These are phyloP conservation scores for Koerneria pararmatus DNA, from an alignment of 2,888 invertebrate genomes.

Conservation along the genomic window DNA sequence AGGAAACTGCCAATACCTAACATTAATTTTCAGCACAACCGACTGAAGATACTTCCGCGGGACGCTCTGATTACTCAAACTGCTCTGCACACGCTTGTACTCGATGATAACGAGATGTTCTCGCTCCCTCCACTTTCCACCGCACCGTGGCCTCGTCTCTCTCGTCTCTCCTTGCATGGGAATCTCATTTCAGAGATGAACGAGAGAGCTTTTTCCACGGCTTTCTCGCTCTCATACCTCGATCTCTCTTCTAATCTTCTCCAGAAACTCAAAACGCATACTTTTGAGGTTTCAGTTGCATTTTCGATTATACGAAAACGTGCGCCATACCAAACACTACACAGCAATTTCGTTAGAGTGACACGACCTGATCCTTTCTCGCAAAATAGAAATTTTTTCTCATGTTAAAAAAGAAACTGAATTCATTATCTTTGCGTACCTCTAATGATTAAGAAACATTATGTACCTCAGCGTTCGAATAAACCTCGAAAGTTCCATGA, in stretches of 20 bases:
- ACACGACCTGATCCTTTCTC: too few species aligned
- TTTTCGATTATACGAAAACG: too few species aligned
- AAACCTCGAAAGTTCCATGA: not conserved
- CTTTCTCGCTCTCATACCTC: conserved; percentile 23
- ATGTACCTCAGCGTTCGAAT: too few species aligned
- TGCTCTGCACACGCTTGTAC: conserved; percentile 78
- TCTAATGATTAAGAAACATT: too few species aligned
- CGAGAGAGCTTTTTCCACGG: conserved; percentile 28
- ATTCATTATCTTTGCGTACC: too few species aligned
- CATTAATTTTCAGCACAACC: conserved; percentile 66
- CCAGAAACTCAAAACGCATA: conserved; percentile 25
- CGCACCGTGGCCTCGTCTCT: conserved; percentile 61
- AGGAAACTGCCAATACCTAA: not conserved
- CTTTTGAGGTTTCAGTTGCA: conserved; percentile 23
- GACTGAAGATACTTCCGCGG: conserved; percentile 75
- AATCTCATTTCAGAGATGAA: conserved; percentile 52
- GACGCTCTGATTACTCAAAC: conserved; percentile 73
- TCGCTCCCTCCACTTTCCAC: conserved; percentile 68
- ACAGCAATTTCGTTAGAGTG: too few species aligned
- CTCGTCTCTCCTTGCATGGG: conserved; percentile 55
- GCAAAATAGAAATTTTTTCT: too few species aligned
- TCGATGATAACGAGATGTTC: conserved; percentile 84
- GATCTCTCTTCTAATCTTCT: conserved; percentile 31
- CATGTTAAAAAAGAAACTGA: too few species aligned
- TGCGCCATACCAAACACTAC: too few species aligned